Percentiles rank a stretch among this genome's conserved stretches.
These are phyloP conservation scores for Hydrotaea diabolus DNA, from an alignment of 2,888 invertebrate genomes.

Conservation along the genomic window DNA sequence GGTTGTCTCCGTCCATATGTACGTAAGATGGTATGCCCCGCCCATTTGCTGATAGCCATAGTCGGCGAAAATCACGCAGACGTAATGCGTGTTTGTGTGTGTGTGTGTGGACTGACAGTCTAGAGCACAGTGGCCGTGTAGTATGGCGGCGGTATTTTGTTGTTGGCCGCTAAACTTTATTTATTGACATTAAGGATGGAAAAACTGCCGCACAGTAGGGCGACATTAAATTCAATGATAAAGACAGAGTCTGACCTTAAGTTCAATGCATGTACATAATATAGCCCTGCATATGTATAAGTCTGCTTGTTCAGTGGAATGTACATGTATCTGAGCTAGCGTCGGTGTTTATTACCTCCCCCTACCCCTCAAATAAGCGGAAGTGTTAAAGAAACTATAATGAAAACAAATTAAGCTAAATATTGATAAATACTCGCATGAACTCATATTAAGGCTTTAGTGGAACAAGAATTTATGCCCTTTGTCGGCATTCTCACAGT, in stretches of 20 bases:
- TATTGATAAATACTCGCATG: slow-evolving; percentile 33
- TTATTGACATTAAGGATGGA: slow-evolving; percentile 46
- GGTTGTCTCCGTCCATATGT: background rate
- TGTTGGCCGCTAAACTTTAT: slow-evolving; percentile 36
- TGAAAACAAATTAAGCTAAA: slow-evolving; percentile 40
- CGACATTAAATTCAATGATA: slow-evolving; percentile 58
- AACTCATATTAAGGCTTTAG: background rate
- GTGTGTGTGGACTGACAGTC: background rate
- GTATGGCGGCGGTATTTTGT: too few species aligned
- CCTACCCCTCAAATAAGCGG: too few species aligned
- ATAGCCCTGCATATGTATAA: background rate
- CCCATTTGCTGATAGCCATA: background rate
- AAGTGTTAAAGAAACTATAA: slow-evolving; percentile 58
- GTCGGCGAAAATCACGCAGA: background rate
- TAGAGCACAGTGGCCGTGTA: slow-evolving; percentile 15
- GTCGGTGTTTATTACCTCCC: slow-evolving; percentile 15
- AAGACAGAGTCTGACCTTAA: slow-evolving; percentile 51
- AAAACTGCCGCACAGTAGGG: background rate
- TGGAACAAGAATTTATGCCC: slow-evolving; percentile 7
- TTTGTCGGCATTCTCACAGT: background rate
- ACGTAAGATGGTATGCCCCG: background rate
- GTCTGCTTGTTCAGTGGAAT: background rate
- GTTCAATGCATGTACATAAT: slow-evolving; percentile 45
- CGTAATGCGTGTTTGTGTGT: too few species aligned
- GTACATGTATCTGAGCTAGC: background rate